Evolutionary conservation across 92 coral and sea anemone species (phyloP), one percentile per base, ranked within the genome.

Genomic region (Parazoanthus darwini): DNA sequence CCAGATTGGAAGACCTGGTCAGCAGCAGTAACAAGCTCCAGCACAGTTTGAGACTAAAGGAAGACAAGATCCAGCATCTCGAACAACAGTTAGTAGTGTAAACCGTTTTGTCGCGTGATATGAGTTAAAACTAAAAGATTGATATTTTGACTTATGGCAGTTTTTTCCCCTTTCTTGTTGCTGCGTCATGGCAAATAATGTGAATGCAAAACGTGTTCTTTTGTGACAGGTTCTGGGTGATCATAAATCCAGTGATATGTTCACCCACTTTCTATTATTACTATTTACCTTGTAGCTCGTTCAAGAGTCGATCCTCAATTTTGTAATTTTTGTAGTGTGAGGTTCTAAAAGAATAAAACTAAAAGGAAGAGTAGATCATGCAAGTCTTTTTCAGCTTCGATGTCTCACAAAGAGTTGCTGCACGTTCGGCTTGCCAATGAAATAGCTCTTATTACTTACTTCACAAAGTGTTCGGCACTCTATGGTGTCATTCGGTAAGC

Each of bases 1-100:
- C 75, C 80, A 97, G 99, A 82, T 83, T 97, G 79, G 99, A 97
- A 88, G 99, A 97, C 88, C 91, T 88, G n/a, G 80, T 92, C 46
- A 93, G 92, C 23, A 90, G 88, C 59, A 94, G 90, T 80, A 95
- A 89, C 92, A 95, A 97, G 73, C 89, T 95, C 73, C 94, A 95
- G 42, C 98, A 95, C 59, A 89, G 94, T 35, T 63, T 90, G 37
- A 95, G 91, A 86, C 81, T 94, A 29, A 96, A 95, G 74, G 99
- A 95, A 48, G 95, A 93, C 37, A 96, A 95, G 89, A 94, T 96
- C 44, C 86, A 93, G 42, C 94, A 94, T 11, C 90, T 95, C 6
- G 99, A 95, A 59, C 84, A 91, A 4, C 91, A 94, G 99, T 96
- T 74, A 67, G 93, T 76, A 51, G 33, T 29, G 33, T 15, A 15